phyloP scores from a whole-genome alignment of 2,888 invertebrate genomes.

The Stegana nigrithorax region DNA sequence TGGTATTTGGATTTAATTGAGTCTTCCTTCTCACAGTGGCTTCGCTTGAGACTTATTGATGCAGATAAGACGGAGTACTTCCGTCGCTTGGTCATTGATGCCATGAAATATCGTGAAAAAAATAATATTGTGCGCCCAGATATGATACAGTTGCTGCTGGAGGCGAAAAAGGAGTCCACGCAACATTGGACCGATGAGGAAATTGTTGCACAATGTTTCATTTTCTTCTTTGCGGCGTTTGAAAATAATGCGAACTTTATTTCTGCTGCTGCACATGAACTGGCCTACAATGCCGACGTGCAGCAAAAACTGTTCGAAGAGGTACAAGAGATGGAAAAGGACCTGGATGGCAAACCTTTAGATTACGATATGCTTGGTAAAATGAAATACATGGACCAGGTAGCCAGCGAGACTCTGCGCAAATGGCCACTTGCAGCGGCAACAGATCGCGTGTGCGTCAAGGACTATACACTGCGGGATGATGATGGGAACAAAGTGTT shows the following conservation, averaged over 20 bases:
- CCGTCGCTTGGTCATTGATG: constrained; percentile 61
- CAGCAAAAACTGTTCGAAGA: constrained; percentile 72
- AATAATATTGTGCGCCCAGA: constrained; percentile 69
- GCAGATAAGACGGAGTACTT: constrained; percentile 60
- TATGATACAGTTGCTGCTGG: constrained; percentile 72
- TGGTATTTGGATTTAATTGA: not conserved
- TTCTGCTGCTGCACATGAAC: constrained; percentile 71
- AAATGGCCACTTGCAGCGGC: constrained; percentile 69
- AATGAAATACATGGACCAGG: constrained; percentile 75
- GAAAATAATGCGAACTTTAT: constrained; percentile 68
- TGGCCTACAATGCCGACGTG: constrained; percentile 71
- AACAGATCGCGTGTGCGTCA: constrained; percentile 70
- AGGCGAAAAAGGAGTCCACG: constrained; percentile 65
- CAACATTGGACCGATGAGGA: constrained; percentile 55
- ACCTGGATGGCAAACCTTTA: constrained; percentile 67
- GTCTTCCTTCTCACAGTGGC: too few species aligned
- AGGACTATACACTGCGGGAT: constrained; percentile 66
- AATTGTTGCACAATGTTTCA: constrained; percentile 71
- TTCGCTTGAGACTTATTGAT: constrained; percentile 52
- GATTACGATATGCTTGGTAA: constrained; percentile 71
- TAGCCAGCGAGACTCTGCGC: constrained; percentile 71
- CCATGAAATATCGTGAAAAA: constrained; percentile 67
- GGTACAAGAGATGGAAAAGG: constrained; percentile 68
- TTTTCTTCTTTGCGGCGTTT: constrained; percentile 72
- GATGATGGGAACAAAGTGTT: constrained; percentile 68